These are phyloP conservation scores for Drosophila greeni DNA, from an alignment of 2,888 invertebrate genomes.

Conservation along the genomic window DNA sequence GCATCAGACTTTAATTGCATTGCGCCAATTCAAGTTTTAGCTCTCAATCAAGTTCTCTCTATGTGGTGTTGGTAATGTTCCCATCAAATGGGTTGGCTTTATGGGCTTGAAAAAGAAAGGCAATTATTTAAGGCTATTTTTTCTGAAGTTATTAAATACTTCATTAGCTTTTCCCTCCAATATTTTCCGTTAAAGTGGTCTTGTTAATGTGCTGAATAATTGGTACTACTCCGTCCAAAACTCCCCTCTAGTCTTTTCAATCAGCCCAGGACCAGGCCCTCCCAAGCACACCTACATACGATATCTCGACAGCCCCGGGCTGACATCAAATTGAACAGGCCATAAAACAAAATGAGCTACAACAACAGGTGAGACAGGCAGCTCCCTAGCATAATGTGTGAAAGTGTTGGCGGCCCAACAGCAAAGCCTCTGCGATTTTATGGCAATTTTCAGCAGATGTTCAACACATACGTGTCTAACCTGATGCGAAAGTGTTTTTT, in stretches of 20 bases:
- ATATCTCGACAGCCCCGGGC: constrained; percentile 11
- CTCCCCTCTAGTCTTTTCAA: constrained; percentile 14
- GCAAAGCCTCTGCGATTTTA: constrained; percentile 32
- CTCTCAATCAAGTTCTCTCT: constrained; percentile 7
- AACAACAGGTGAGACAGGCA: constrained; percentile 33
- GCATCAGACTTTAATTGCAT: constrained; percentile 19
- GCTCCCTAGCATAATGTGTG: constrained; percentile 59
- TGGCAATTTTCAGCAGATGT: constrained; percentile 48
- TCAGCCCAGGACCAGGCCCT: constrained; percentile 9
- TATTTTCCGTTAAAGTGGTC: neutral
- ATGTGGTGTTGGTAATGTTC: neutral
- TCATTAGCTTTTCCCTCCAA: neutral
- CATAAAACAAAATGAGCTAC: constrained; percentile 65
- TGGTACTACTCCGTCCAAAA: neutral
- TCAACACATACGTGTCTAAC: constrained; percentile 18
- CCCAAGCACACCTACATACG: constrained; percentile 7
- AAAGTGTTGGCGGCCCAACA: constrained; percentile 59
- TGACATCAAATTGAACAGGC: constrained; percentile 55
- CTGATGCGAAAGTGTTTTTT: constrained; percentile 45
- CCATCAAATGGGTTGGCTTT: neutral
- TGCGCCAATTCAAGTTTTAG: constrained; percentile 6
- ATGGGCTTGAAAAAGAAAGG: neutral
- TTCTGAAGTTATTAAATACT: neutral
- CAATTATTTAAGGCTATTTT: neutral
- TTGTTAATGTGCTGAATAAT: neutral